Base-by-base conservation (phyloP, 2,113 vertebrate genomes). In the Zingel zingel region DNA sequence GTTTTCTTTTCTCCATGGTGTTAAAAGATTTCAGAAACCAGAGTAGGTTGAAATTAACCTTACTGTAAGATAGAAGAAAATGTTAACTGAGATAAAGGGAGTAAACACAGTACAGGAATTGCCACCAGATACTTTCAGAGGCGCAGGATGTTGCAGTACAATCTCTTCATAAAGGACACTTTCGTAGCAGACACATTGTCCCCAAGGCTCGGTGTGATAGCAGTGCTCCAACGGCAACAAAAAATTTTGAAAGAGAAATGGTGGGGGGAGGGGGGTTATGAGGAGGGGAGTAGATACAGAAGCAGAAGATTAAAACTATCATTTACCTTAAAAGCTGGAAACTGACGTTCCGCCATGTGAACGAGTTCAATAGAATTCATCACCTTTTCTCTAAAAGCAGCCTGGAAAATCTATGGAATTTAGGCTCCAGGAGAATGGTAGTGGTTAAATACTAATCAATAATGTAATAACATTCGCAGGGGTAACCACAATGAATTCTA, bases 361-460 rank as follows among this genome's bases (percentile, higher is more conserved):
- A 80, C 21, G 65, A 79, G 85, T 72, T 89, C 87, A 86, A 89
- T 84, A 82, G 61, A 91, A 87, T 90, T 85, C 76, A 90, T 85
- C 91, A 74, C 83, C 81, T 89, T 86, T 43, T 92, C 65, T 89
- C 78, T 83, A 79, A 64, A 4, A 47, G 86, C 67, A 39, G 88
- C 75, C 82, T n/a, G 21, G 51, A 89, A 72, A 94, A 95, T 95
- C 89, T 88, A 93, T 93, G 74, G 30, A 74, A 79, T 91, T 92
- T 92, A 89, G 84, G 90, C 87, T 91, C 86, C 70, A 90, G 88
- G 15, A 81, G 83, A 92, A 86, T 92, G 88, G 86, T 78, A 84
- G 87, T 89, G 90, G 77, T 91, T 93, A 94, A 92, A 93, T 68
- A 86, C 74, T 84, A 90, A 94, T 95, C 94, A 93, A 93, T 95